Percentiles rank a stretch among this genome's conserved stretches.
phyloP scores from a whole-genome alignment of 2,888 invertebrate species.

The Mythimna pallens region DNA sequence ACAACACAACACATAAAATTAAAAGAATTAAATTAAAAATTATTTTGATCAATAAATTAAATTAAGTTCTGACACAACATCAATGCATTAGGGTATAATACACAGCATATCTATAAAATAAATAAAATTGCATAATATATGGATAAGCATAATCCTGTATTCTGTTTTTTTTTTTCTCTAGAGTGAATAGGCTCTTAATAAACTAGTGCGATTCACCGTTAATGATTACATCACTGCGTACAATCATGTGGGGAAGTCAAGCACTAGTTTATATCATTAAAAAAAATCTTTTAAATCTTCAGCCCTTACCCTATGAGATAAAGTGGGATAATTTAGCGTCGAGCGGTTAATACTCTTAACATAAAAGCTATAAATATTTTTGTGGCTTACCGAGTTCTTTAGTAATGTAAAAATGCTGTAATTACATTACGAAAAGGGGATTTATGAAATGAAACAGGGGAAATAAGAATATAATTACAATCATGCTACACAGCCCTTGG shows the following conservation, averaged over 20 bases:
- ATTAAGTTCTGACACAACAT: too few relatives aligned
- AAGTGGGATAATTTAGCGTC: constrained; percentile 21
- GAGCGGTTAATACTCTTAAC: constrained; percentile 5
- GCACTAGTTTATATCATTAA: too few relatives aligned
- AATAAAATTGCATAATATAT: neutral
- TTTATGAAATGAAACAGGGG: neutral
- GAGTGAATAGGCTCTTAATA: too few relatives aligned
- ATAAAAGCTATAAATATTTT: constrained; percentile 31
- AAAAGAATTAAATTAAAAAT: too few relatives aligned
- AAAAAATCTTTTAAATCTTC: too few relatives aligned
- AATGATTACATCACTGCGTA: too few relatives aligned
- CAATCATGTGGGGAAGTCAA: too few relatives aligned
- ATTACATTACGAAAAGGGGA: neutral
- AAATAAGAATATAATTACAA: neutral
- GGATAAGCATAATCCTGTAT: neutral
- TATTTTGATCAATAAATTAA: too few relatives aligned
- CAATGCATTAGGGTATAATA: too few relatives aligned
- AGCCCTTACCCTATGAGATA: neutral
- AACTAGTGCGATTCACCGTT: too few relatives aligned
- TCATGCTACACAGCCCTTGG: neutral
- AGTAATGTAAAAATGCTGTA: neutral
- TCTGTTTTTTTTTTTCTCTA: neutral
- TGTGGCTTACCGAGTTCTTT: constrained; percentile 28
- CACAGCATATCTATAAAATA: too few relatives aligned
- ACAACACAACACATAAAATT: too few relatives aligned